Conservation (phyloP, 2,888 invertebrate genomes). For the Ophion ellenae region DNA sequence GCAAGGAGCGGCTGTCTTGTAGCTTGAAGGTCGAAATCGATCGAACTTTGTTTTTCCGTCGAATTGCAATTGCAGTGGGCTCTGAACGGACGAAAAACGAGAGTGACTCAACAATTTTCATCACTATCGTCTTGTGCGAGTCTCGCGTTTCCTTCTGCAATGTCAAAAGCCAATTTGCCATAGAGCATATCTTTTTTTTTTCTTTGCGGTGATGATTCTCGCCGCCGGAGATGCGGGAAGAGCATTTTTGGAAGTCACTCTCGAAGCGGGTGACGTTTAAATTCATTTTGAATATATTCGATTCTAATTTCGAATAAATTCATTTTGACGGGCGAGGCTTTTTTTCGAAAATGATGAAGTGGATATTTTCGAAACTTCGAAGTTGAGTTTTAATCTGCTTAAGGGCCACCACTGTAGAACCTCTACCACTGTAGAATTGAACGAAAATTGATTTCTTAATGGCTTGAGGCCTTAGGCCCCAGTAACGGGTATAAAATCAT, state of each 20-base stretch:
- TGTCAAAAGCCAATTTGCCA: conserved; percentile 22
- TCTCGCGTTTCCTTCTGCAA: conserved; percentile 63
- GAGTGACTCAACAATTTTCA: conserved; percentile 3
- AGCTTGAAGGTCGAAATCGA: neutral
- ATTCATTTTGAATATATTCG: neutral
- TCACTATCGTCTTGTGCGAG: conserved; percentile 54
- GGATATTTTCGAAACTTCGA: no score
- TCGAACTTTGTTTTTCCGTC: conserved; percentile 27
- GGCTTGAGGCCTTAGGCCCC: no score
- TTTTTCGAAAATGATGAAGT: no score
- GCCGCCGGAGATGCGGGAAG: neutral
- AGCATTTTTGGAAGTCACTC: neutral
- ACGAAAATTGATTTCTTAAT: no score
- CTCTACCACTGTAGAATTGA: no score
- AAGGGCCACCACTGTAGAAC: no score
- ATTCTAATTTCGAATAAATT: no score
- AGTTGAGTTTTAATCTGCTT: no score
- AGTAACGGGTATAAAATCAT: no score
- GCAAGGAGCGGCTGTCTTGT: neutral
- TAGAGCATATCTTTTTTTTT: neutral
- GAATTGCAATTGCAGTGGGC: conserved; percentile 33
- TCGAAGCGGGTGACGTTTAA: neutral
- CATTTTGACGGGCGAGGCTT: no score
- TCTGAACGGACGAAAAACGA: conserved; percentile 48
- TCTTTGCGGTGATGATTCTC: neutral